phyloP scores from a whole-genome alignment of 2,797 vertebrate genomes.

The Helarctos malayanus region DNA sequence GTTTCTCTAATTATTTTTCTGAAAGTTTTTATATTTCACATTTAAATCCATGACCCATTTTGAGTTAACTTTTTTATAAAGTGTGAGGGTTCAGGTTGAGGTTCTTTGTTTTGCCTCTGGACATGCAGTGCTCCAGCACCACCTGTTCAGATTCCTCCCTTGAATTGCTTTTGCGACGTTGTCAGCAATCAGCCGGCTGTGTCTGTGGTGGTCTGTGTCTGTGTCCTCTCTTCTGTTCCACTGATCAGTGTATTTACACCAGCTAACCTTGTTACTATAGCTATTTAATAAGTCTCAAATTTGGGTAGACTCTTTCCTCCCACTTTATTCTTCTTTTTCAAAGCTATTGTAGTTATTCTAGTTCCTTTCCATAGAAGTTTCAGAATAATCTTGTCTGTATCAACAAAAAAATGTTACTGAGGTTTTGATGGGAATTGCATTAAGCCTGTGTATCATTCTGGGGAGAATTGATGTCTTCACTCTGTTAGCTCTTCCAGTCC shows the following conservation, averaged over 20 bases:
- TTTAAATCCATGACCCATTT: background rate
- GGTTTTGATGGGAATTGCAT: background rate
- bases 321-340: background rate
- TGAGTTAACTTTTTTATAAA: background rate
- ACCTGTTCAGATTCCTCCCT: background rate
- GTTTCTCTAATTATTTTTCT: background rate
- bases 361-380: background rate
- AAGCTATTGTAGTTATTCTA: background rate
- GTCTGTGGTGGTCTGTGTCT: background rate
- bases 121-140: no score
- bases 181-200: rapidly evolving
- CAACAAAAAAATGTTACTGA: background rate
- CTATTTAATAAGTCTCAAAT: background rate
- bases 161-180: background rate
- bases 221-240: background rate
- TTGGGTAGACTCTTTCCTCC: background rate
- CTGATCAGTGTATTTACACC: background rate
- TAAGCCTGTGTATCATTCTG: background rate
- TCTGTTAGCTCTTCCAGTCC: background rate
- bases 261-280: no score
- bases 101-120: background rate
- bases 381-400: background rate
- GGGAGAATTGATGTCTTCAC: background rate
- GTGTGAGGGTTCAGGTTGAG: background rate
- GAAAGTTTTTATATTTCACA: background rate